These are phyloP conservation scores for Chitala chitala DNA, from an alignment of 2,113 vertebrate species.

Conservation along the genomic window DNA sequence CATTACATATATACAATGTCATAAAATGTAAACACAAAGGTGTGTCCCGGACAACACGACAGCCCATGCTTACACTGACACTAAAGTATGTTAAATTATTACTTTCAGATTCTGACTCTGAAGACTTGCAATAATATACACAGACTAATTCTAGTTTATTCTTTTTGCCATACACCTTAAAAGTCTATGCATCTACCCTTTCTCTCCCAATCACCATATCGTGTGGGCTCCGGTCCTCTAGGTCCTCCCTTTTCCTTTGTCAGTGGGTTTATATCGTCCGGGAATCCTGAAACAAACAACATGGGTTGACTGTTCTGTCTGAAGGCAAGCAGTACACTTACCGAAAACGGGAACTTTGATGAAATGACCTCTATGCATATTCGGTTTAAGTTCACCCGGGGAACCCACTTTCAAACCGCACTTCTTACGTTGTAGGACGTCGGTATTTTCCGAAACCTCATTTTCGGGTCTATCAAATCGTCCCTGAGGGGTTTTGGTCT, in stretches of 20 bases:
- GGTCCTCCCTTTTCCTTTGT: constrained; percentile 93
- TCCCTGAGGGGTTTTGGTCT: constrained; percentile 80
- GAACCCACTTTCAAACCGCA: neutral
- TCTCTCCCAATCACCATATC: constrained; percentile 95
- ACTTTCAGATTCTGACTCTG: no score
- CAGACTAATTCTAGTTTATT: neutral
- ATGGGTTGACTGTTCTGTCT: constrained; percentile 4
- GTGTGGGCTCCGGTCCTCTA: constrained; percentile 89
- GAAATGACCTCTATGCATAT: neutral
- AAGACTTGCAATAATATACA: neutral
- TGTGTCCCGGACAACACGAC: no score
- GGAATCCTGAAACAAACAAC: constrained; percentile 68
- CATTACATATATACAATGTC: no score
- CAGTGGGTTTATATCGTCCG: constrained; percentile 80
- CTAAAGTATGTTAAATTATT: no score
- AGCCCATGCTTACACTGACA: no score
- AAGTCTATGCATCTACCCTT: constrained; percentile 97
- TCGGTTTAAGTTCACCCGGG: neutral
- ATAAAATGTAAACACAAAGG: no score
- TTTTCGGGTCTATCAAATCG: constrained; percentile 76
- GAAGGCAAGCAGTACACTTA: neutral
- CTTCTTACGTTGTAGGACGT: constrained; percentile 76
- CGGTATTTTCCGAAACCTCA: constrained; percentile 55
- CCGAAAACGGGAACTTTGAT: neutral
- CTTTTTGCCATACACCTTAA: constrained; percentile 45